These are phyloP conservation scores for Eonycteris spelaea DNA, from an alignment of 2,113 vertebrate genomes.

Conservation along the genomic window DNA sequence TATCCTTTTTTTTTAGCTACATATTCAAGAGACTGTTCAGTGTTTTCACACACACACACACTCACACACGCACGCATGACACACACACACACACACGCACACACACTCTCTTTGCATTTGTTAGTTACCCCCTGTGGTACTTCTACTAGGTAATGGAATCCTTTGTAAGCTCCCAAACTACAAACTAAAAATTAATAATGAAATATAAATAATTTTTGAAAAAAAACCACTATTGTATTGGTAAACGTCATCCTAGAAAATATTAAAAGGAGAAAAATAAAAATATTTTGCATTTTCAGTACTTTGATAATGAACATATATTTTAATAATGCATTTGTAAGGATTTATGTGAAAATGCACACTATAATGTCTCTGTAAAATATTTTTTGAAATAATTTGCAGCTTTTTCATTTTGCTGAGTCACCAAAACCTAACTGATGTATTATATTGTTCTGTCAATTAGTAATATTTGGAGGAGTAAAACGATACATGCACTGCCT, in stretches of 20 bases:
- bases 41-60: not conserved
- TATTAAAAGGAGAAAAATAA: not conserved
- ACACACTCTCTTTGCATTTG: not conserved
- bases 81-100: too few species aligned
- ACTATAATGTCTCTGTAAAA: not conserved
- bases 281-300: not conserved
- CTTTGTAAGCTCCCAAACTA: not conserved
- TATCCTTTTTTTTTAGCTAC: not conserved
- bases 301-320: not conserved
- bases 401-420: not conserved
- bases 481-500: not conserved
- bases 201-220: not conserved
- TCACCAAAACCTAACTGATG: not conserved
- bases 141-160: not conserved
- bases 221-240: not conserved
- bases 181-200: not conserved
- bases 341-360: not conserved
- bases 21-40: not conserved
- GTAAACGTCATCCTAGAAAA: not conserved
- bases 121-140: not conserved
- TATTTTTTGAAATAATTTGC: not conserved
- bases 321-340: not conserved
- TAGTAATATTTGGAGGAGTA: not conserved
- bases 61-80: not conserved
- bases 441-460: not conserved